Base-by-base conservation (phyloP, 2,113 vertebrate genomes). In the Vanacampus margaritifer region DNA sequence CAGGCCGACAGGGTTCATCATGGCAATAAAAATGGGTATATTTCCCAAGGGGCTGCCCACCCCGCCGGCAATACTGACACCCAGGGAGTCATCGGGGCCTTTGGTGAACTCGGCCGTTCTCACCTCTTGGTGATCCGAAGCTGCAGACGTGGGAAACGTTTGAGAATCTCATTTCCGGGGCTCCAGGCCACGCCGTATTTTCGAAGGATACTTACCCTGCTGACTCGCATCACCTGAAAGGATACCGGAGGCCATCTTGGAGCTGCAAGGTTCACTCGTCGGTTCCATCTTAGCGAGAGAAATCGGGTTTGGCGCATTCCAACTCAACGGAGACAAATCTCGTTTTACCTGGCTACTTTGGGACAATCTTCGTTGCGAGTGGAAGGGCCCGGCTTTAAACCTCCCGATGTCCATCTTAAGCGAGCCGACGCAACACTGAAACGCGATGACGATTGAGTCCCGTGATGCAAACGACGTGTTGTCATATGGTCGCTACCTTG, bases 1-100 rank as follows among this genome's bases (percentile, higher is more conserved):
- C 65, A 98, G 89, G 75, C 97, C 97, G 28, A 93, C 92, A 0
- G 95, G 95, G 69, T 99, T 96, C 95, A 99, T 98, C 96, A 99
- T 97, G 62, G 97, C 97, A 69, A 99, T 97, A 79, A 98, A 98
- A 82, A 98, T 95, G 13, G 97, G 97, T 64, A 98, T 95, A 51
- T 98, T 95, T 0, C 97, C 97, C 43, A 99, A 92, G 0, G 95
- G 96, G 84, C 97, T 99, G 71, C 95, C 97, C 60, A 96, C 88
- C n/a, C 97, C 97, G 37, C 97, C 97, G 14, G 97, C 97, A 85
- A 98, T 96, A 69, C 97, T 98, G 85, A 98, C 88, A 14, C 97
- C 97, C 79, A 98, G 61, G 7, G 95, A 97, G 72, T 98, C 96
- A 12, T 72, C 28, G 58, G 94, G 92, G 0, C 88, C 93, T 94